Percentiles rank a stretch among this genome's conserved stretches.
These are phyloP conservation scores for Atrichornis clamosus DNA, from an alignment of 2,113 vertebrate species.

Conservation along the genomic window DNA sequence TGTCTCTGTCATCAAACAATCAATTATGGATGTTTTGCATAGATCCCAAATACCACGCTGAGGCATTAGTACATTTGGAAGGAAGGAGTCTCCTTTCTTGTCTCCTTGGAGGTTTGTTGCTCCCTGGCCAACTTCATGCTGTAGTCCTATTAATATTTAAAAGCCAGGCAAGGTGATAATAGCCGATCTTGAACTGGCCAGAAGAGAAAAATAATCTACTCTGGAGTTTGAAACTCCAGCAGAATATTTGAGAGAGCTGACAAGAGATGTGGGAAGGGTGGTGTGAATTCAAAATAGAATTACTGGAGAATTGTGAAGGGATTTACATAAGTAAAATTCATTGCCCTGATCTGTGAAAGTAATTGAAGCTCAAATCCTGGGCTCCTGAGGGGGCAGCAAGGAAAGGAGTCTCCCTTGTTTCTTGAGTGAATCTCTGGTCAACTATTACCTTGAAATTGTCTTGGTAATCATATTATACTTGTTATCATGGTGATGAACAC, in stretches of 20 bases:
- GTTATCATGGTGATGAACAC: neutral
- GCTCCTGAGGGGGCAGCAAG: neutral
- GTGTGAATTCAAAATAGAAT: conserved; percentile 18
- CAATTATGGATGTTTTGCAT: neutral
- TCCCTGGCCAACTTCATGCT: neutral
- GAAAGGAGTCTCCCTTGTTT: conserved; percentile 17
- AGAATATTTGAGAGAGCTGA: neutral
- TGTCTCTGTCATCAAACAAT: neutral
- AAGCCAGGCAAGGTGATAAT: neutral
- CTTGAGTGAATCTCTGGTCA: neutral
- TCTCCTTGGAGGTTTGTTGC: neutral
- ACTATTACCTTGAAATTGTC: neutral
- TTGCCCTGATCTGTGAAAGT: neutral
- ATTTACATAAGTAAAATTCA: conserved; percentile 31
- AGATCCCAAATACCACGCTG: neutral
- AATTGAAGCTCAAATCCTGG: conserved; percentile 23
- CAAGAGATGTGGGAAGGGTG: neutral
- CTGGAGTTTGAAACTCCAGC: neutral
- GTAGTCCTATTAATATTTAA: neutral
- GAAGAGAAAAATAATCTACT: neutral
- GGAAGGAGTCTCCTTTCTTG: neutral
- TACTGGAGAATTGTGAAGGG: neutral
- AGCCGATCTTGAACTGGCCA: neutral
- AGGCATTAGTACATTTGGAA: neutral
- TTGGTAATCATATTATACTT: neutral